phyloP scores from a whole-genome alignment of 2,888 invertebrate genomes.

The Agonopterix heracliana region DNA sequence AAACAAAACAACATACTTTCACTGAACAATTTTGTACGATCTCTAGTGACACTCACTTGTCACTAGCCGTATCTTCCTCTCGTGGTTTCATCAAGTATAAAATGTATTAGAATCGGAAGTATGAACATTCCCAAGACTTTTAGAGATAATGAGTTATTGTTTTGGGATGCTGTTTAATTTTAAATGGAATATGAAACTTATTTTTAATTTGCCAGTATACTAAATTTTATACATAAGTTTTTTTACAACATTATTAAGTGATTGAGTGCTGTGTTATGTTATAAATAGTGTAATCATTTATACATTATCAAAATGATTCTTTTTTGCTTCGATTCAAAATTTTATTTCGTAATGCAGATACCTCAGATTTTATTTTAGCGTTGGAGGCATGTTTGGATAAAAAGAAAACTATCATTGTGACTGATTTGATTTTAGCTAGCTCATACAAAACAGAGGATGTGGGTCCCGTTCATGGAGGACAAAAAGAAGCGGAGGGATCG shows the following conservation, averaged over 20 bases:
- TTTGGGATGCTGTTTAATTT: slow-evolving; percentile 9
- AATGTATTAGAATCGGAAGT: slow-evolving; percentile 23
- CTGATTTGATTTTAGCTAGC: no score
- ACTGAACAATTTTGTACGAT: no score
- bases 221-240: slow-evolving; percentile 14
- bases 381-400: no score
- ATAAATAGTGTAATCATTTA: slow-evolving; percentile 33
- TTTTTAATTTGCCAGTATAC: slow-evolving; percentile 31
- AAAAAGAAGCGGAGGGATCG: no score
- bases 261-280: slow-evolving; percentile 57
- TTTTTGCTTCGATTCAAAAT: neutral
- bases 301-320: slow-evolving; percentile 12
- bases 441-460: no score
- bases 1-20: no score
- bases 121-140: slow-evolving; percentile 36
- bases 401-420: no score
- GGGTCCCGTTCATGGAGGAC: no score
- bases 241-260: slow-evolving; percentile 31
- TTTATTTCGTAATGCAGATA: neutral
- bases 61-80: no score
- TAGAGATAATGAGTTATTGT: slow-evolving; percentile 16
- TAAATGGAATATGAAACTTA: slow-evolving; percentile 2
- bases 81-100: no score
- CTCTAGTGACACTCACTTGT: no score
- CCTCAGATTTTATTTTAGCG: slow-evolving; percentile 1